phyloP scores from a whole-genome alignment of 1,140 invertebrate species.

The Ceratitis capitata region DNA sequence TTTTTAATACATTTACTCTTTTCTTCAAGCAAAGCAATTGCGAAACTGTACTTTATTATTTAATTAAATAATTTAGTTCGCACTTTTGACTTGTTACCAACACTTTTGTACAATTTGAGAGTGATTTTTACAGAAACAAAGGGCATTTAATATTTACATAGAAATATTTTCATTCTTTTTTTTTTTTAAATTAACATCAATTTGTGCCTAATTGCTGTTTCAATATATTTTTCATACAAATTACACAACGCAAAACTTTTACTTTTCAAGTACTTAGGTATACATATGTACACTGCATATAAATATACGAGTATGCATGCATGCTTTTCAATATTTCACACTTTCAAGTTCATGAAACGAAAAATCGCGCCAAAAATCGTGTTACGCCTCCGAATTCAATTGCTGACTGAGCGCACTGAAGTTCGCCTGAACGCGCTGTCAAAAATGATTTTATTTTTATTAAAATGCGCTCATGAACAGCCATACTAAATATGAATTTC shows the following conservation, averaged over 20 bases:
- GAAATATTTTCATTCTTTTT: background rate
- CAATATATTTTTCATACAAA: background rate
- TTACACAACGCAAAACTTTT: background rate
- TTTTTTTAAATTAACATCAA: background rate
- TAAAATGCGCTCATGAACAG: slow-evolving; percentile 1
- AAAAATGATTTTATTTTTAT: background rate
- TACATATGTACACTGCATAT: no score
- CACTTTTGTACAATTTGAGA: background rate
- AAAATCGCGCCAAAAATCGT: slow-evolving; percentile 18
- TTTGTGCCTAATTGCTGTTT: background rate
- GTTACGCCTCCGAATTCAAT: background rate
- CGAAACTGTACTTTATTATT: background rate
- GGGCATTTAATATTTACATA: background rate
- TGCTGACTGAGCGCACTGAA: background rate
- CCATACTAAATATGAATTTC: slow-evolving; percentile 3
- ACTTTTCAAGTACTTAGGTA: background rate
- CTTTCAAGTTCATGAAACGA: background rate
- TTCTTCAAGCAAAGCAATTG: no score
- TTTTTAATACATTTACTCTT: no score
- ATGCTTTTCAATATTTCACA: background rate
- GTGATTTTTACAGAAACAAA: background rate
- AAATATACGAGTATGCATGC: no score
- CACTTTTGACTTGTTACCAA: background rate
- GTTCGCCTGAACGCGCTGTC: background rate
- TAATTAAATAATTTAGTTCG: background rate